Percentiles rank a stretch among this genome's conserved stretches.
Conservation (phyloP, 2,113 vertebrate genomes). For the Scopus umbretta region DNA sequence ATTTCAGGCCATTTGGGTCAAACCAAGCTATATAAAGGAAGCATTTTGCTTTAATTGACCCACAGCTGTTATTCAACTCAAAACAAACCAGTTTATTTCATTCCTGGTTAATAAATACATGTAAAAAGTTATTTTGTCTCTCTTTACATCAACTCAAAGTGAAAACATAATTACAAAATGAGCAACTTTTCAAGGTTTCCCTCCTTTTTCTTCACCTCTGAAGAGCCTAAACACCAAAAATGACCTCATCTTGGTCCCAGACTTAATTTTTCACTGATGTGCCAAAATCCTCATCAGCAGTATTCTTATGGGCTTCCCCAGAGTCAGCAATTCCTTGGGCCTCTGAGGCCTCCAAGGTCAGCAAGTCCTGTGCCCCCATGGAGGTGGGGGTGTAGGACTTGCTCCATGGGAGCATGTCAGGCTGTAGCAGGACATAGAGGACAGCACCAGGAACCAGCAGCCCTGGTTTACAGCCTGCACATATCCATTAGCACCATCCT, state of each 20-base stretch:
- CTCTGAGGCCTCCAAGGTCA: background rate
- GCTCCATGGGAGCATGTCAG: rapidly evolving
- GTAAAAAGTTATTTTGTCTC: background rate
- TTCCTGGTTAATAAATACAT: background rate
- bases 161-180: background rate
- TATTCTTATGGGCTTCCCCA: background rate
- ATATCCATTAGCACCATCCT: background rate
- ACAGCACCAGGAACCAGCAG: background rate
- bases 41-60: background rate
- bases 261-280: background rate
- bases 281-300: background rate
- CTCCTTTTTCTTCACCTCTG: background rate
- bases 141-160: background rate
- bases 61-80: background rate
- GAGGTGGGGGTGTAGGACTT: background rate
- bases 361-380: background rate
- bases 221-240: background rate
- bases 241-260: background rate
- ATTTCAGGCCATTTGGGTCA: background rate
- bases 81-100: background rate
- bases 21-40: background rate
- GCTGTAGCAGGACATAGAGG: rapidly evolving
- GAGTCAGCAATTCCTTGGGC: background rate
- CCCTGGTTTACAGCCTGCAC: background rate
- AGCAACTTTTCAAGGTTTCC: background rate